These are phyloP conservation scores for Eumaeus atala DNA, from an alignment of 1,140 invertebrate genomes.

Conservation along the genomic window DNA sequence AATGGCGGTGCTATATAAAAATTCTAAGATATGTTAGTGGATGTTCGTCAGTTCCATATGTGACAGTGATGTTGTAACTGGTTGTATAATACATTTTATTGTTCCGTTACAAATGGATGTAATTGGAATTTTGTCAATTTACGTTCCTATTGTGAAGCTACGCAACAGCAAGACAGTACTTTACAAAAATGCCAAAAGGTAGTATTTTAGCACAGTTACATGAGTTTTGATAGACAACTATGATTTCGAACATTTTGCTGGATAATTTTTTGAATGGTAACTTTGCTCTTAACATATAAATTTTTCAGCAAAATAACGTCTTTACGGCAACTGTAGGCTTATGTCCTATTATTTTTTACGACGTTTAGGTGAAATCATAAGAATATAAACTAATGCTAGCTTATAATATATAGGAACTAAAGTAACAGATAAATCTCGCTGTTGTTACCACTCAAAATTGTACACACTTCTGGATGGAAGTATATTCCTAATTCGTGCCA, in stretches of 20 bases:
- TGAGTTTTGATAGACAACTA: too few species aligned
- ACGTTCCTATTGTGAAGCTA: conserved; percentile 35
- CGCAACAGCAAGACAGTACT: conserved; percentile 21
- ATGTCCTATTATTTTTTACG: too few species aligned
- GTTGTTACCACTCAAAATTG: conserved; percentile 15
- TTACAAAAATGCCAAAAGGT: conserved; percentile 7
- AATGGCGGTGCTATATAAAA: conserved; percentile 67
- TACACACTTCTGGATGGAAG: conserved; percentile 17
- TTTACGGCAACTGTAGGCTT: too few species aligned
- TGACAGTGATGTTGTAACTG: too few species aligned
- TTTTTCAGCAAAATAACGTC: too few species aligned
- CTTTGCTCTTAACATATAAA: too few species aligned
- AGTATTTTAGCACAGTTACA: conserved; percentile 1
- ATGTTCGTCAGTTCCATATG: too few species aligned
- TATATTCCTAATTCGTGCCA: conserved; percentile 41
- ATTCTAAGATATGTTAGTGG: conserved; percentile 38
- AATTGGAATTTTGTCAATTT: conserved; percentile 57
- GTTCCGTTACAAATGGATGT: conserved; percentile 35
- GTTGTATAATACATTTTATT: conserved; percentile 6
- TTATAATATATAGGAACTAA: too few species aligned
- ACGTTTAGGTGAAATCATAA: too few species aligned
- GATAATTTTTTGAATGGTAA: too few species aligned
- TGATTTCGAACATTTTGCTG: too few species aligned
- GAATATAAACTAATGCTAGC: too few species aligned
- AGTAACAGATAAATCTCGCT: not conserved